Percentiles rank a stretch among this genome's conserved stretches.
phyloP scores from a whole-genome alignment of 2,888 invertebrate genomes.

The Sminthurides aquaticus region DNA sequence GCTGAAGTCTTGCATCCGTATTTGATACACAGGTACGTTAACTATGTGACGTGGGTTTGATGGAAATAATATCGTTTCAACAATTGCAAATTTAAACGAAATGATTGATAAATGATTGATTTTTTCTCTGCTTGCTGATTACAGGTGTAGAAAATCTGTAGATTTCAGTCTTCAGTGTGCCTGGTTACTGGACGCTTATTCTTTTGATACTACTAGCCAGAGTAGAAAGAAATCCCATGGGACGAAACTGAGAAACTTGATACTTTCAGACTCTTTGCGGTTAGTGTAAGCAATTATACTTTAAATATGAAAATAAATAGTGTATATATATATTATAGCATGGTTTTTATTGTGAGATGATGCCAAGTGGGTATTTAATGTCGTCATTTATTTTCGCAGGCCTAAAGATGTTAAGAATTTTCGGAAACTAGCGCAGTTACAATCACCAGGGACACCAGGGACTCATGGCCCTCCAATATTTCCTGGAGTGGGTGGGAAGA shows the following conservation, averaged over 20 bases:
- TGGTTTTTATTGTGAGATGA: too few relatives aligned
- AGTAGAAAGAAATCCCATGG: slow-evolving; percentile 67
- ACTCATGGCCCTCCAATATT: slow-evolving; percentile 41
- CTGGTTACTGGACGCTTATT: slow-evolving; percentile 93
- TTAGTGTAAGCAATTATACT: slow-evolving; percentile 18
- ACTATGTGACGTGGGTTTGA: too few relatives aligned
- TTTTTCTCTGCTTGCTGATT: background rate
- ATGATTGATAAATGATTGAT: background rate
- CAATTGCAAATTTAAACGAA: background rate
- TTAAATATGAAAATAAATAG: too few relatives aligned
- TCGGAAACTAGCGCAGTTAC: slow-evolving; percentile 35
- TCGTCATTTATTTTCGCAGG: slow-evolving; percentile 20
- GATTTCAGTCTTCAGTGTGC: slow-evolving; percentile 93
- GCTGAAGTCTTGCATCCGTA: slow-evolving; percentile 87
- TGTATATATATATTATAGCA: too few relatives aligned
- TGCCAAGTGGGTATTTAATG: too few relatives aligned
- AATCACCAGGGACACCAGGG: slow-evolving; percentile 34
- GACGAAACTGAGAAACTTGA: slow-evolving; percentile 64
- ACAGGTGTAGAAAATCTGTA: slow-evolving; percentile 80
- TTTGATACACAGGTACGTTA: slow-evolving; percentile 63
- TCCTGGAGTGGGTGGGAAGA: slow-evolving; percentile 31
- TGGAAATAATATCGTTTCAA: background rate
- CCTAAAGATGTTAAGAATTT: slow-evolving; percentile 40
- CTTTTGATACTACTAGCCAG: slow-evolving; percentile 62
- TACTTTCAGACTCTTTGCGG: slow-evolving; percentile 62